Evolutionary conservation across 1,140 invertebrate genomes (phyloP).

Genomic region (Lordiphosa stackelbergi): DNA sequence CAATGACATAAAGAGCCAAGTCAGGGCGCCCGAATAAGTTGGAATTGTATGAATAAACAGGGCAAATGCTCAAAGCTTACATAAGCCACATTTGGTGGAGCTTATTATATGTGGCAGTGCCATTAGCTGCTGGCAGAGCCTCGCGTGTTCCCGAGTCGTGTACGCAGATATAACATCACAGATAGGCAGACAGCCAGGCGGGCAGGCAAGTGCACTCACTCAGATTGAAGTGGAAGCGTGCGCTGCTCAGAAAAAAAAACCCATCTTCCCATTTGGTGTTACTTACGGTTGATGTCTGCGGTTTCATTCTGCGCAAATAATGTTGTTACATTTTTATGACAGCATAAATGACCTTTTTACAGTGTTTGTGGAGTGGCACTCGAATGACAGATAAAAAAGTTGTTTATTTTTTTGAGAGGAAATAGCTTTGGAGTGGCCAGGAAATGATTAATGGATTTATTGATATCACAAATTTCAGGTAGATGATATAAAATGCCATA

Average conservation of each 20-base stretch:
- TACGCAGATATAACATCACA: conserved; percentile 45
- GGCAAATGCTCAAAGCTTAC: conserved; percentile 39
- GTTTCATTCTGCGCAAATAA: conserved; percentile 42
- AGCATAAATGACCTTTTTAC: conserved; percentile 39
- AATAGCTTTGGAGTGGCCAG: conserved; percentile 41
- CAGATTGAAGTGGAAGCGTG: conserved; percentile 42
- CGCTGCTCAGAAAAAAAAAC: conserved; percentile 6
- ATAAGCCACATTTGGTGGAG: conserved; percentile 56
- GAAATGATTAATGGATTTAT: conserved; percentile 59
- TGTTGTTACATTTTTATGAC: conserved; percentile 56
- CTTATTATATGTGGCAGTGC: conserved; percentile 27
- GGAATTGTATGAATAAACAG: conserved; percentile 60
- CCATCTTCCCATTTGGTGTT: conserved; percentile 22
- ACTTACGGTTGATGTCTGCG: conserved; percentile 11
- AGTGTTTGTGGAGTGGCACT: conserved; percentile 8
- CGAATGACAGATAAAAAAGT: conserved; percentile 3
- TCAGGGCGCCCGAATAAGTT: conserved; percentile 24
- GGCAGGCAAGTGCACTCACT: conserved; percentile 42
- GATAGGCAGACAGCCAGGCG: conserved; percentile 24
- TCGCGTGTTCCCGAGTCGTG: conserved; percentile 60
- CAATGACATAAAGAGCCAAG: conserved; percentile 18
- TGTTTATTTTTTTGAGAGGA: conserved; percentile 26
- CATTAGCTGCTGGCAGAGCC: conserved; percentile 7
- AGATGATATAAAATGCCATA: conserved; percentile 16
- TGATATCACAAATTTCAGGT: conserved; percentile 12